Base-by-base conservation (phyloP, 2,797 vertebrate genomes). In the Hylomyscus alleni region DNA sequence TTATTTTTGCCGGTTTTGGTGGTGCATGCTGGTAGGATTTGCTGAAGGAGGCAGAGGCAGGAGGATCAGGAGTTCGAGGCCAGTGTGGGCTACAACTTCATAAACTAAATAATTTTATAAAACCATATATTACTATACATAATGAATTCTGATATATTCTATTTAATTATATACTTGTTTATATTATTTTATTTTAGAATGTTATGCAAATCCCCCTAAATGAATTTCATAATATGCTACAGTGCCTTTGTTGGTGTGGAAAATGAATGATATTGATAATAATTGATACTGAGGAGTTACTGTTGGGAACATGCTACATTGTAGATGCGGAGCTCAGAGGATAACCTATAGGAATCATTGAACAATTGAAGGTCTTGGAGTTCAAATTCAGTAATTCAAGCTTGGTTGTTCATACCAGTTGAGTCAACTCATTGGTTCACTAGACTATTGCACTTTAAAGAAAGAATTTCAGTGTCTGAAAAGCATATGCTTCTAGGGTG, bases 161-260 rank as follows among this genome's bases (percentile, higher is more conserved):
- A 31, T 81, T 85, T 50, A 81, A 76, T 17, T 47, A 24, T 77
- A 67, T 0, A 82, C 5, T 60, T 69, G 2, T 72, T 10, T 84
- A 34, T 26, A 80, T 75, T 80, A 90, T 69, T 96, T 94, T 34
- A 62, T 89, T 86, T 76, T 76, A 31, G 65, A 88, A 82, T 65
- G 1, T 69, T 88, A 15, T 89, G 17, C n/a, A 91, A 89, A 56
- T 82, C 31, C 73, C 37, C 94, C 3, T 75, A 92, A 94, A 77
- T 47, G 29, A 62, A 73, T 82, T 94, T 83, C 2, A 92, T 1
- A 83, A 83, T 76, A 12, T 9, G 44, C 15, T 83, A 58, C 86
- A 77, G 81, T 58, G 54, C 6, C 44, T 5, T 92, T 12, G 31
- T 52, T 78, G n/a, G 67, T n/a, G 31, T 56, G 5, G 40, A 89